Percentiles rank a stretch among this genome's conserved stretches.
Evolutionary conservation across 2,113 vertebrate genomes (phyloP).

Genomic region (Alligator mississippiensis): DNA sequence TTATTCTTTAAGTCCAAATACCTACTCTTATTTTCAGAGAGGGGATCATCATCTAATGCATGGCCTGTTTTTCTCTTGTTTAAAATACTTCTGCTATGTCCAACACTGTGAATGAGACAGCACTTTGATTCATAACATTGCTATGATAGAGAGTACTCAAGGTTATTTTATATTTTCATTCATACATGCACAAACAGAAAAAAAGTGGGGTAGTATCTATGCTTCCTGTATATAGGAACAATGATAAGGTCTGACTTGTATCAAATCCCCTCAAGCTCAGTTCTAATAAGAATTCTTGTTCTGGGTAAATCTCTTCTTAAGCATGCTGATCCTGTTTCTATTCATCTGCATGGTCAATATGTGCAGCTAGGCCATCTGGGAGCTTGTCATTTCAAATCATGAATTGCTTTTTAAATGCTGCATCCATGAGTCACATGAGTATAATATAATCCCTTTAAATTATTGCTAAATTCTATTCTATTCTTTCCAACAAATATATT

Average conservation of each 20-base stretch:
- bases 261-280: neutral
- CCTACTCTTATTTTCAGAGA: neutral
- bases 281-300: constrained; percentile 1
- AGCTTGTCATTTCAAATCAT: constrained; percentile 74
- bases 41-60: neutral
- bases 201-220: neutral
- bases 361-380: constrained; percentile 27
- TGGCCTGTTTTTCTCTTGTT: neutral
- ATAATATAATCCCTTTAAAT: neutral
- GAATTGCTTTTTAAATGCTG: constrained; percentile 69
- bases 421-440: neutral
- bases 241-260: neutral
- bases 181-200: neutral
- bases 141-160: neutral
- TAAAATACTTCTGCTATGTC: neutral
- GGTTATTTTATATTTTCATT: neutral
- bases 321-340: neutral
- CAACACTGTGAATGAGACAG: neutral
- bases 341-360: constrained; percentile 15
- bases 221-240: neutral
- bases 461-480: neutral
- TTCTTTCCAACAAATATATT: neutral
- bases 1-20: neutral
- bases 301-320: neutral
- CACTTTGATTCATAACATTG: neutral